These are phyloP conservation scores for Pseudorhombus dupliciocellatus DNA, from an alignment of 2,113 vertebrate genomes.

Conservation along the genomic window DNA sequence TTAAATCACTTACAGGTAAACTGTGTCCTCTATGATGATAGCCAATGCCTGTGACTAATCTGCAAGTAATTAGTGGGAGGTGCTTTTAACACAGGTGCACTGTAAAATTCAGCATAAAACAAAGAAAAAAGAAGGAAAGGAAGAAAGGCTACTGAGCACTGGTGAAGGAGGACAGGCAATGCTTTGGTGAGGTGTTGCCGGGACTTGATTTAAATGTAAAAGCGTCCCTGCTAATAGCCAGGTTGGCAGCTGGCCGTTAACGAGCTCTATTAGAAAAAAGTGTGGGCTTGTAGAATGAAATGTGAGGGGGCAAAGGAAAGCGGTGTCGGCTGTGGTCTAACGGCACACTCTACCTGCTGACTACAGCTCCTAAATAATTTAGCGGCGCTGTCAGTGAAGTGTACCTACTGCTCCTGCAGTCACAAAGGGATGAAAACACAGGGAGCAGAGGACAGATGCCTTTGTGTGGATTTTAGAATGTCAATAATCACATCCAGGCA, in stretches of 20 bases:
- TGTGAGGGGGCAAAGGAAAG: conserved; percentile 30
- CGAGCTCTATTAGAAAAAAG: conserved; percentile 17
- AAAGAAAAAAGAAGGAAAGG: not conserved
- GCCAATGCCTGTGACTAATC: too few species aligned
- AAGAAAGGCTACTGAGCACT: not conserved
- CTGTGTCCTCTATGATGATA: too few species aligned
- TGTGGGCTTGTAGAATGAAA: conserved; percentile 18
- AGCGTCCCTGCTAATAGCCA: conserved; percentile 2
- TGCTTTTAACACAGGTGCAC: too few species aligned
- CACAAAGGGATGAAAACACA: conserved; percentile 30
- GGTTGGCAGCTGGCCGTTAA: conserved; percentile 25
- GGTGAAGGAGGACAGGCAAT: not conserved
- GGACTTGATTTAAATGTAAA: conserved; percentile 1
- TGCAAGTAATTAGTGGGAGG: too few species aligned
- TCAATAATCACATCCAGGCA: not conserved
- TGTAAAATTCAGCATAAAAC: too few species aligned
- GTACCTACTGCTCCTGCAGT: conserved; percentile 41
- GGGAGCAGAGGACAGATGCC: not conserved
- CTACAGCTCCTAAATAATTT: conserved; percentile 60
- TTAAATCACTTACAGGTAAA: too few species aligned
- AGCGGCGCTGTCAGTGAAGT: conserved; percentile 49
- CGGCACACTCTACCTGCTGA: conserved; percentile 54
- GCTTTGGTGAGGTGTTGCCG: not conserved
- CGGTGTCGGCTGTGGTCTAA: conserved; percentile 32
- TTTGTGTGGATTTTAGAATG: conserved; percentile 1